Evolutionary conservation across 2,888 invertebrate genomes (phyloP).

Genomic region (Caenorhabditis auriculariae): DNA sequence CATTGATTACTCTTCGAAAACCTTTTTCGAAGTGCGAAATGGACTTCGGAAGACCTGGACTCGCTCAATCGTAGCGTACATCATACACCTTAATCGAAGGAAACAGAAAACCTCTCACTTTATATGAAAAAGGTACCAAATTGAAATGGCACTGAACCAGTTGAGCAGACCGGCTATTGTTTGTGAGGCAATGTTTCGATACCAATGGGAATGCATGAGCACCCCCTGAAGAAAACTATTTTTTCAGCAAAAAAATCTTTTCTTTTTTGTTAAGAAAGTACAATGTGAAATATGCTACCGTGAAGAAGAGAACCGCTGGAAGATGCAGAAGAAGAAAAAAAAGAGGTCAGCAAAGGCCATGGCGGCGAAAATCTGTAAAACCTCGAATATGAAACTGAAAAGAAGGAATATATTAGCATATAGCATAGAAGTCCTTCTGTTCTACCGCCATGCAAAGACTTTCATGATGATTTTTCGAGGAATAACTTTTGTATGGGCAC

Average conservation of each 20-base stretch:
- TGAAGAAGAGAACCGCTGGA: constrained; percentile 32
- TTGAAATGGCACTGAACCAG: constrained; percentile 48
- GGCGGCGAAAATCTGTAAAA: constrained; percentile 46
- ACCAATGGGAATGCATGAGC: constrained; percentile 14
- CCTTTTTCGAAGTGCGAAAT: constrained; percentile 26
- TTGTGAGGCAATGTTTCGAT: constrained; percentile 24
- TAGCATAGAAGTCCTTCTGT: too few species aligned
- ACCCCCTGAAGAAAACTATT: constrained; percentile 3
- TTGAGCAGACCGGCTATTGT: constrained; percentile 32
- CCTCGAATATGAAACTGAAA: too few species aligned
- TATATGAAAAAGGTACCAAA: too few species aligned
- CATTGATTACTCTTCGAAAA: neutral
- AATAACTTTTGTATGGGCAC: too few species aligned
- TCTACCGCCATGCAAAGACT: too few species aligned
- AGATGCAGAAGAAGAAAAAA: constrained; percentile 39
- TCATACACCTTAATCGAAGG: constrained; percentile 24
- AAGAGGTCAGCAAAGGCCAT: constrained; percentile 52
- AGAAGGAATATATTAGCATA: too few species aligned
- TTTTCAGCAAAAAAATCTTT: neutral
- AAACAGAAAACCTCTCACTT: too few species aligned
- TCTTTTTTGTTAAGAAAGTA: neutral
- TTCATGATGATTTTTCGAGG: too few species aligned
- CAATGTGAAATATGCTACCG: constrained; percentile 7
- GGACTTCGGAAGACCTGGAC: constrained; percentile 44
- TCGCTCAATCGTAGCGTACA: constrained; percentile 50